These are phyloP conservation scores for Alces alces DNA, from an alignment of 2,113 vertebrate species.

Conservation along the genomic window DNA sequence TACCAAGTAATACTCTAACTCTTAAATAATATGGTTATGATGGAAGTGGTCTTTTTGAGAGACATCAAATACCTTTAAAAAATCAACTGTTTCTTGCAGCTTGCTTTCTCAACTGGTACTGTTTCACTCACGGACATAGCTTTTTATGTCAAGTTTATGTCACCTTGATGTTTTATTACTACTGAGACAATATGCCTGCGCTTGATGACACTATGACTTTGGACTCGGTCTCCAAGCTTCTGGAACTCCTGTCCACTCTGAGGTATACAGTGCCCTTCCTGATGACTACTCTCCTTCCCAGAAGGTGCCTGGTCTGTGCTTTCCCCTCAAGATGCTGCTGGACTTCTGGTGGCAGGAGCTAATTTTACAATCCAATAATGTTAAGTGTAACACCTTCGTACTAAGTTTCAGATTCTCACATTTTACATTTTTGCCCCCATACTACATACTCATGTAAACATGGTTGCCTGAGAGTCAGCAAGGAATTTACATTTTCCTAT, in stretches of 20 bases:
- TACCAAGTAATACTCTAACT: neutral
- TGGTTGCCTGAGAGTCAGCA: neutral
- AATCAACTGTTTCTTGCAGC: neutral
- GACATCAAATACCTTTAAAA: neutral
- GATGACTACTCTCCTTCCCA: neutral
- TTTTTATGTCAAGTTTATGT: neutral
- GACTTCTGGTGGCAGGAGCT: neutral
- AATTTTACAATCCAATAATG: neutral
- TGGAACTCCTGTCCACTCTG: neutral
- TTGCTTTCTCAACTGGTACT: neutral
- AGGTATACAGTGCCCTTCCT: neutral
- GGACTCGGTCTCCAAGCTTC: neutral
- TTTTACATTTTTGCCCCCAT: neutral
- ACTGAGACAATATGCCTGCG: neutral
- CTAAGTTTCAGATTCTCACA: neutral
- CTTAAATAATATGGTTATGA: neutral
- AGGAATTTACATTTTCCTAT: neutral
- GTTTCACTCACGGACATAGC: neutral
- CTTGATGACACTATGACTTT: neutral
- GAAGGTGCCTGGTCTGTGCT: neutral
- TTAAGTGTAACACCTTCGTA: neutral
- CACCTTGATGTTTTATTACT: neutral
- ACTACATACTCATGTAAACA: neutral
- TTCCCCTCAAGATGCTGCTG: neutral
- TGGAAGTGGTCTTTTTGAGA: neutral